These are phyloP conservation scores for Zelleria hepariella DNA, from an alignment of 2,888 invertebrate species.

Conservation along the genomic window DNA sequence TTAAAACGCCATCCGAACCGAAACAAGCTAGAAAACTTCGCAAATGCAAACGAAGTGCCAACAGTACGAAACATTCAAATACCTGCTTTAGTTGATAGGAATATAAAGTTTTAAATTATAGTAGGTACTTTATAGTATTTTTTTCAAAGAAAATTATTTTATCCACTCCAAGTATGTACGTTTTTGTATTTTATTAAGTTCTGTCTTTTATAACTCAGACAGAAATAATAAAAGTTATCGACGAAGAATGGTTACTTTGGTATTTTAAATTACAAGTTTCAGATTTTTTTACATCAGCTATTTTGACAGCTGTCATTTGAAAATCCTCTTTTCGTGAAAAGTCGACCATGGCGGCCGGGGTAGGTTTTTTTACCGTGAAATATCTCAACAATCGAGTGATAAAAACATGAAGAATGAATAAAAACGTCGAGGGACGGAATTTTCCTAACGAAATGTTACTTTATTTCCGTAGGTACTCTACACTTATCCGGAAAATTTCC, in stretches of 20 bases:
- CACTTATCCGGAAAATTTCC: constrained; percentile 98
- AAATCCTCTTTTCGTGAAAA: constrained; percentile 55
- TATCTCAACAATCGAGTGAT: constrained; percentile 38
- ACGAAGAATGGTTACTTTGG: background rate
- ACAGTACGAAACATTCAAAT: too few species aligned
- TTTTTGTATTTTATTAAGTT: too few species aligned
- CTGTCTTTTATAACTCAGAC: too few species aligned
- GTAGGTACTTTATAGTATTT: too few species aligned
- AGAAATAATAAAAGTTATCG: background rate
- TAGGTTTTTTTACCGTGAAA: constrained; percentile 64
- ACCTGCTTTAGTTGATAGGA: too few species aligned
- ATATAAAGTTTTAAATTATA: too few species aligned
- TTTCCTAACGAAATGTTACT: constrained; percentile 19
- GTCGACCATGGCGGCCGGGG: constrained; percentile 81
- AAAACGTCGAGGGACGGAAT: constrained; percentile 13
- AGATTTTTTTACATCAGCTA: constrained; percentile 5
- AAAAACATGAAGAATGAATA: constrained; percentile 13
- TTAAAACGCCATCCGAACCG: too few species aligned
- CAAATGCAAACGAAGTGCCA: too few species aligned
- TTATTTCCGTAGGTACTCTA: constrained; percentile 89
- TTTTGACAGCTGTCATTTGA: constrained; percentile 20
- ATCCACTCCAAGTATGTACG: too few species aligned
- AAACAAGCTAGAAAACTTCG: too few species aligned
- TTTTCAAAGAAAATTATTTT: too few species aligned
- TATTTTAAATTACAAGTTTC: background rate